These are phyloP conservation scores for Drosophila robusta DNA, from an alignment of 2,888 invertebrate species.

Conservation along the genomic window DNA sequence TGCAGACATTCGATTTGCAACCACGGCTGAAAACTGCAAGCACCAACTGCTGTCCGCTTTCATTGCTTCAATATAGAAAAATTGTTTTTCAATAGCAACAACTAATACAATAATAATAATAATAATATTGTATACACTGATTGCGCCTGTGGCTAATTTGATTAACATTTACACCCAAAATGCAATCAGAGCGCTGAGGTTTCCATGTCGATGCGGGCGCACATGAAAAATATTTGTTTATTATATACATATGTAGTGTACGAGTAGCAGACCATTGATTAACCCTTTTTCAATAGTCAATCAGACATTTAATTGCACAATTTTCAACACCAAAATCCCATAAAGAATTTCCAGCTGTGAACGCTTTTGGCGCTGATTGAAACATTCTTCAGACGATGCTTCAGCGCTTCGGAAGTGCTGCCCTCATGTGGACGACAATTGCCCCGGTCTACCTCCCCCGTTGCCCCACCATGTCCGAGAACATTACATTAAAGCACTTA, in stretches of 20 bases:
- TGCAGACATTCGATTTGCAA: conserved; percentile 21
- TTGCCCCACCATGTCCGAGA: conserved; percentile 1
- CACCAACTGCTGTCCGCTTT: conserved; percentile 7
- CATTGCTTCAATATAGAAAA: conserved; percentile 56
- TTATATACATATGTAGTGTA: conserved; percentile 1
- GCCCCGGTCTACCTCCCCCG: background rate
- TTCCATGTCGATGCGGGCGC: conserved; percentile 36
- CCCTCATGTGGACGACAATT: conserved; percentile 61
- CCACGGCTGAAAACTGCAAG: background rate
- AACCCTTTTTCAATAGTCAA: conserved; percentile 62
- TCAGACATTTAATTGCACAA: conserved; percentile 60
- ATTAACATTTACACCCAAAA: conserved; percentile 55
- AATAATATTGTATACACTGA: conserved; percentile 65
- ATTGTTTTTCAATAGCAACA: conserved; percentile 56
- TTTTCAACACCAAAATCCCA: conserved; percentile 49
- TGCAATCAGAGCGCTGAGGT: conserved; percentile 21
- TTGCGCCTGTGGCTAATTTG: conserved; percentile 63
- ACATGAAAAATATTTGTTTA: conserved; percentile 5
- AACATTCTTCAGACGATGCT: conserved; percentile 39
- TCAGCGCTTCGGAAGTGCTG: conserved; percentile 28
- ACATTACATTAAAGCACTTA: conserved; percentile 35
- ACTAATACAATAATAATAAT: conserved; percentile 15
- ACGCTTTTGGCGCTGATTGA: conserved; percentile 53
- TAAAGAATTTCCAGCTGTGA: conserved; percentile 39
- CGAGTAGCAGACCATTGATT: conserved; percentile 27